phyloP scores from a whole-genome alignment of 1,140 invertebrate genomes.

The Drosophila chauvacae region DNA sequence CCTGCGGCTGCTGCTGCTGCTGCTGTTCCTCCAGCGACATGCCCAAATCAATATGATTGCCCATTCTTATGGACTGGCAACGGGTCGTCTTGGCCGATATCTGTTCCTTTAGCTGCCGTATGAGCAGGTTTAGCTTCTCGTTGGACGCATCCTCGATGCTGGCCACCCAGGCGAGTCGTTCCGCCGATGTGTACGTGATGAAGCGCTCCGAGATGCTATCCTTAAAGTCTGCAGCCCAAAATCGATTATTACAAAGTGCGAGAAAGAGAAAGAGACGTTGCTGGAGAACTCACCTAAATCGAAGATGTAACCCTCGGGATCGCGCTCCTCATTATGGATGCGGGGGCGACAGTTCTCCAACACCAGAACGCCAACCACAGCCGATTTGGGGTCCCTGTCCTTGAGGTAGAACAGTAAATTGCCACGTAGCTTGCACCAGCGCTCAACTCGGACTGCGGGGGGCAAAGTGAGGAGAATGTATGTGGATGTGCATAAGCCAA shows the following conservation, averaged over 20 bases:
- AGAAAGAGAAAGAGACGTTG: fast-evolving
- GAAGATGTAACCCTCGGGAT: constrained; percentile 86
- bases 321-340: constrained; percentile 86
- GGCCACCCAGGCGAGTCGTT: constrained; percentile 94
- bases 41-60: constrained; percentile 76
- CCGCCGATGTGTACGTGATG: constrained; percentile 91
- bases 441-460: constrained; percentile 90
- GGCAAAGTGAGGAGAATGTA: not conserved
- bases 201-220: constrained; percentile 92
- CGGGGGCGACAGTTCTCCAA: constrained; percentile 92
- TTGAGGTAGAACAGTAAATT: constrained; percentile 98
- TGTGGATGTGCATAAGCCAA: constrained; percentile 2
- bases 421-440: constrained; percentile 96
- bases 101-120: constrained; percentile 88
- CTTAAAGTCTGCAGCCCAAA: constrained; percentile 89
- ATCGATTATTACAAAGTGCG: not conserved
- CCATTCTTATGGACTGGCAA: constrained; percentile 42
- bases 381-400: constrained; percentile 93
- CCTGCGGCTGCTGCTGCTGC: constrained; percentile 16
- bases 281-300: constrained; percentile 87
- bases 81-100: constrained; percentile 84
- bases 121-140: constrained; percentile 91
- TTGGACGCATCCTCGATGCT: constrained; percentile 94
- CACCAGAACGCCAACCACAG: constrained; percentile 94
- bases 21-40: constrained; percentile 25